Conservation (phyloP, 37 sponge, comb jelly and placozoan genomes). For the Trichoplax adhaerens region DNA sequence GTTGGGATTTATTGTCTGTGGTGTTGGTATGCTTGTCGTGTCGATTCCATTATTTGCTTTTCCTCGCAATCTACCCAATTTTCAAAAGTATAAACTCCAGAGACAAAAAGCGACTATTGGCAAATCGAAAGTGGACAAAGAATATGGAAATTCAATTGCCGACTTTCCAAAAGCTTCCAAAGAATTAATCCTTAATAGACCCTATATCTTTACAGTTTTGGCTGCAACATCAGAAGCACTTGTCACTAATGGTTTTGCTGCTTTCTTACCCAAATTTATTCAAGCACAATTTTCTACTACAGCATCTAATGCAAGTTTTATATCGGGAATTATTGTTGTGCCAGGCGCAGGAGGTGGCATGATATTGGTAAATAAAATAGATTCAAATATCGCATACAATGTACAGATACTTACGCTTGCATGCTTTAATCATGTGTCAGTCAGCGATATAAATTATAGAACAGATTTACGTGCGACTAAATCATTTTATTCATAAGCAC, state of each 20-base stretch:
- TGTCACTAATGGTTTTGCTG: constrained; percentile 27
- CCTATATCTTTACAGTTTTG: constrained; percentile 29
- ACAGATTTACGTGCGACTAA: too few relatives aligned
- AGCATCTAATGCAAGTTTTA: constrained; percentile 9
- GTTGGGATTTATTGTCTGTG: constrained; percentile 35
- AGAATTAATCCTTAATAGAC: constrained; percentile 9
- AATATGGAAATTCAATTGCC: not conserved
- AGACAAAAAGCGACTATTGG: constrained; percentile 13
- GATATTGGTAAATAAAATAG: not conserved
- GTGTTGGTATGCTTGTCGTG: constrained; percentile 10
- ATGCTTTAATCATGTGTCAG: too few relatives aligned
- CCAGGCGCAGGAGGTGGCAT: constrained; percentile 7
- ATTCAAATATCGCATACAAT: too few relatives aligned
- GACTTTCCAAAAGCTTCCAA: constrained; percentile 24
- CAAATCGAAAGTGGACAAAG: not conserved
- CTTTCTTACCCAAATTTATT: constrained; percentile 56
- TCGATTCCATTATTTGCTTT: constrained; percentile 55
- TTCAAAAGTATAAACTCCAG: constrained; percentile 8
- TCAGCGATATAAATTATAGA: too few relatives aligned
- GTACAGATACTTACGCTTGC: too few relatives aligned
- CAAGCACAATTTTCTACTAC: constrained; percentile 36
- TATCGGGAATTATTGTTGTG: too few relatives aligned
- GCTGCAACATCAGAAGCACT: constrained; percentile 24
- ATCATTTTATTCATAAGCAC: too few relatives aligned
- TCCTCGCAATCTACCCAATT: constrained; percentile 37